Conservation (phyloP, 2,888 invertebrate species). For the Lasioglossum oenotherae region DNA sequence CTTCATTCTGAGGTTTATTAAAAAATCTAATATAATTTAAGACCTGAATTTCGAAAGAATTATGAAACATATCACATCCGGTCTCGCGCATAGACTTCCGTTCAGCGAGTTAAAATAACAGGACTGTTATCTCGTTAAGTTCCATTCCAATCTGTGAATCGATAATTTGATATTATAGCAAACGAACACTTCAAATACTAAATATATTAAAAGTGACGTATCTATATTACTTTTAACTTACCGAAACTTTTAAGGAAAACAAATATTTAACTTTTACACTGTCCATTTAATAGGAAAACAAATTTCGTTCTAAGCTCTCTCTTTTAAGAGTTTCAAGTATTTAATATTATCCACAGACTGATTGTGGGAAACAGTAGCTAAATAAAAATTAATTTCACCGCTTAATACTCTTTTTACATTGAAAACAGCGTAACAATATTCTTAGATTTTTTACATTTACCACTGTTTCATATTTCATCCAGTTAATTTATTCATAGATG, state of each 20-base stretch:
- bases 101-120: not conserved
- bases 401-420: no score
- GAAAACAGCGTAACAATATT: no score
- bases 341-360: no score
- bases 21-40: not conserved
- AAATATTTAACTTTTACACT: not conserved
- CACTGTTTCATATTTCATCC: no score
- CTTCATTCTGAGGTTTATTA: not conserved
- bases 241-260: not conserved
- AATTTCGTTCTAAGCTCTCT: no score
- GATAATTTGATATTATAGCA: not conserved
- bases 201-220: not conserved
- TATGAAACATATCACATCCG: not conserved
- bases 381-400: no score
- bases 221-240: not conserved
- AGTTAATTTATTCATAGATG: no score
- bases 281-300: not conserved
- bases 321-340: no score
- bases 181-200: not conserved
- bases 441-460: no score
- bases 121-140: not conserved
- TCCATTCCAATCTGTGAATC: not conserved
- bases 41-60: not conserved
- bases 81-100: not conserved
- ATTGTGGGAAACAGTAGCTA: no score